Percentiles rank a stretch among this genome's conserved stretches.
phyloP scores from a whole-genome alignment of 2,888 invertebrate species.

The Philaethria dido region DNA sequence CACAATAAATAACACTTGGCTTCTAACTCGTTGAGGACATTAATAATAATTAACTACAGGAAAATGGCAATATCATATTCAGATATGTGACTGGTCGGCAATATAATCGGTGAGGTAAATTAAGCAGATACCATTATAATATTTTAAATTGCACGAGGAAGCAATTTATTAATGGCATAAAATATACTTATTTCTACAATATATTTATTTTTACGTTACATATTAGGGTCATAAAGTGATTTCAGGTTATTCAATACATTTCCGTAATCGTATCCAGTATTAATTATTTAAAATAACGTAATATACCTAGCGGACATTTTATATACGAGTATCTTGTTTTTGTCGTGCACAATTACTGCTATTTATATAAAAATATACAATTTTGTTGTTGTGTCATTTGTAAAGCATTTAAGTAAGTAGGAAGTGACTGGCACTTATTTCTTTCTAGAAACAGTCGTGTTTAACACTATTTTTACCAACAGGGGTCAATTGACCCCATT shows the following conservation, averaged over 20 bases:
- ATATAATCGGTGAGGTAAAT: slow-evolving; percentile 34
- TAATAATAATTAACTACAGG: slow-evolving; percentile 43
- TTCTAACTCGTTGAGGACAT: slow-evolving; percentile 40
- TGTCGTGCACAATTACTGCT: neutral
- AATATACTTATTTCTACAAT: neutral
- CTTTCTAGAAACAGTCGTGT: neutral
- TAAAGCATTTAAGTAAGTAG: neutral
- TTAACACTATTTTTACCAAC: too few relatives aligned
- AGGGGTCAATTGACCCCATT: too few relatives aligned
- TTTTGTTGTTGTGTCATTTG: neutral
- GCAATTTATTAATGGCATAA: slow-evolving; percentile 26
- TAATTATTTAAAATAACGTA: too few relatives aligned
- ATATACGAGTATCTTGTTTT: neutral
- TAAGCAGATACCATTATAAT: slow-evolving; percentile 25
- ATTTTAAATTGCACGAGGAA: slow-evolving; percentile 28
- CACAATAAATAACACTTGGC: slow-evolving; percentile 42
- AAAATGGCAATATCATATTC: slow-evolving; percentile 39
- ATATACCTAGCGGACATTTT: too few relatives aligned
- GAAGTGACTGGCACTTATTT: neutral
- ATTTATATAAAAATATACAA: too few relatives aligned
- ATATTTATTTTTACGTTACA: neutral
- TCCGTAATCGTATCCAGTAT: too few relatives aligned
- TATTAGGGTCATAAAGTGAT: neutral
- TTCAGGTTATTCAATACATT: too few relatives aligned
- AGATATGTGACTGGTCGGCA: slow-evolving; percentile 34